These are phyloP conservation scores for Dicranocentrus wangi DNA, from an alignment of 2,888 invertebrate species.

Conservation along the genomic window DNA sequence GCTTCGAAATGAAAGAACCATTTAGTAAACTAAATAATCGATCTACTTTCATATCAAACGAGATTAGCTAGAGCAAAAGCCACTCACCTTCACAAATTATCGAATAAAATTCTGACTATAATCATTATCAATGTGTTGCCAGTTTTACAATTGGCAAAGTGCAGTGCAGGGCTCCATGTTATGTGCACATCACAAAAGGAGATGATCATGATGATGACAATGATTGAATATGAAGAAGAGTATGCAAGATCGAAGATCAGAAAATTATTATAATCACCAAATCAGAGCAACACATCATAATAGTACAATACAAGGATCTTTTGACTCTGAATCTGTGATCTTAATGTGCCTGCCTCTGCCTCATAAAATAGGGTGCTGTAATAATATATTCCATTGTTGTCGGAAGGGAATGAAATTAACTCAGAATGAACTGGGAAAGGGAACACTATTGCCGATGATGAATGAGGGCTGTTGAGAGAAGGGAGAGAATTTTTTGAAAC, in stretches of 20 bases:
- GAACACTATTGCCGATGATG: not conserved
- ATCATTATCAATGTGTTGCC: constrained; percentile 20
- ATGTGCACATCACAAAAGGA: constrained; percentile 8
- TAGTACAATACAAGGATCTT: not conserved
- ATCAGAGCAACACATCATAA: not conserved
- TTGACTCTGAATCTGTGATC: not conserved
- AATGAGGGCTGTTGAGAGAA: not conserved
- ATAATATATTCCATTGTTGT: constrained; percentile 52
- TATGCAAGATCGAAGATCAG: constrained; percentile 22
- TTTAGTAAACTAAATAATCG: constrained; percentile 43
- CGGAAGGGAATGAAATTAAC: constrained; percentile 47
- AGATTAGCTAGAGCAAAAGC: constrained; percentile 46
- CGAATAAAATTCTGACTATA: constrained; percentile 44
- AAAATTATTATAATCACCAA: constrained; percentile 13
- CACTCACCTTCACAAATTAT: constrained; percentile 55
- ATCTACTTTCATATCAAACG: constrained; percentile 58
- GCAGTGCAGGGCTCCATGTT: not conserved
- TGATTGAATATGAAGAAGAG: constrained; percentile 47
- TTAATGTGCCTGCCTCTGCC: not conserved
- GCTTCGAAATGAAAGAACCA: not conserved
- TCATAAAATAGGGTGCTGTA: not conserved
- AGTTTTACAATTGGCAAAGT: constrained; percentile 3
- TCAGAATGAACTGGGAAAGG: not conserved
- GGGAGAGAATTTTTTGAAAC: too few species aligned
- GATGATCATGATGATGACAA: constrained; percentile 31